Base-by-base conservation (phyloP, 2,113 vertebrate genomes). In the Machaerirhynchus nigripectus region DNA sequence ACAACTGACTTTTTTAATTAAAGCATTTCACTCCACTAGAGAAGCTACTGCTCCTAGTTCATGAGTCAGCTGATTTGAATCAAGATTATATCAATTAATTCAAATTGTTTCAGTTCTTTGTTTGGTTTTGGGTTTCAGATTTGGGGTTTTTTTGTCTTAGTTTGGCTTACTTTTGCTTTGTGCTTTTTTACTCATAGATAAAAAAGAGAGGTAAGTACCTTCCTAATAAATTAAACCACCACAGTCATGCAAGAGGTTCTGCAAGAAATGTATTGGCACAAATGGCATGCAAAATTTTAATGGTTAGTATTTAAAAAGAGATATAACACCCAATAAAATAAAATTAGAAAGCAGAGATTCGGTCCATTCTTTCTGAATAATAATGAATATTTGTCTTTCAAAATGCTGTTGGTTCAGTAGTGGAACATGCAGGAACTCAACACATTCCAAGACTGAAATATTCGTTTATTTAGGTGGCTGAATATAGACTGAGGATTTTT, bases 101-200 rank as follows among this genome's bases (percentile, higher is more conserved):
- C 23, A 77, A 64, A 39, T 59, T 0, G 1, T 75, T 79, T 53
- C n/a, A 15, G 11, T n/a, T 46, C 9, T 44, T 35, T 35, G 1
- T 50, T 75, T 59, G 4, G 11, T 60, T 60, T 68, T 26, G 14
- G 2, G 7, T 35, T 35, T 76, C 0, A 0, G 20, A 16, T 75
- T 76, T 39, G 15, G 3, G 7, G 2, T 30, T 47, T 63, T 20
- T 2, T n/a, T 16, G 19, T 22, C 19, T 49, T 63, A 24, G 9
- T 37, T 56, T 49, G 18, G 20, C 63, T 65, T 28, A 20, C 1
- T 52, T 89, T 89, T 59, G 11, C 11, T 59, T 75, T 82, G 23
- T 39, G 23, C 1, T 33, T 61, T 16, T 77, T n/a, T 16, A 18
- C 7, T 31, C 13, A 30, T 18, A 11, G 7, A 24, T 35, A 35